Conservation (phyloP, 2,113 vertebrate species). For the Toxostoma redivivum region DNA sequence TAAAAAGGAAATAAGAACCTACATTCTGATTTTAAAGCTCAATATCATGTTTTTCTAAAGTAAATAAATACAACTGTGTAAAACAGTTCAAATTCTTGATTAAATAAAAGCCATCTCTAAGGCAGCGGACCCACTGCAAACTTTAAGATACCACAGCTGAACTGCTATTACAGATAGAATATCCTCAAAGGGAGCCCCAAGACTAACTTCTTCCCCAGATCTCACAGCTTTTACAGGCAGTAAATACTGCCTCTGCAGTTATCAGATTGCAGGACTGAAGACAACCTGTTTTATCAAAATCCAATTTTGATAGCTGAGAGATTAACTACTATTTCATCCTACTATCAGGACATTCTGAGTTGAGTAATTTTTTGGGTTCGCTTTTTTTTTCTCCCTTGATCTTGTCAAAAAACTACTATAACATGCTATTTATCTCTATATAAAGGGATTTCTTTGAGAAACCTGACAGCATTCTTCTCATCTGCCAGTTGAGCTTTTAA, state of each 20-base stretch:
- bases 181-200: neutral
- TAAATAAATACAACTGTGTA: neutral
- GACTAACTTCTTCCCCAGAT: neutral
- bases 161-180: neutral
- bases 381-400: neutral
- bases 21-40: neutral
- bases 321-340: neutral
- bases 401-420: neutral
- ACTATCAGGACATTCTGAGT: neutral
- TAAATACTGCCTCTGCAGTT: neutral
- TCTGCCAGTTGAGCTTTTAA: slow-evolving; percentile 74
- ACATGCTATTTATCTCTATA: neutral
- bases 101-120: neutral
- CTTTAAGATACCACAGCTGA: neutral
- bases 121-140: neutral
- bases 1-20: neutral
- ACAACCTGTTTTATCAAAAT: neutral
- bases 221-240: neutral
- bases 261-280: neutral
- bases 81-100: neutral
- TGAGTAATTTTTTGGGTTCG: neutral
- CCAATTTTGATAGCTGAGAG: neutral
- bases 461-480: slow-evolving; percentile 57
- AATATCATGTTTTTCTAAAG: slow-evolving; percentile 14
- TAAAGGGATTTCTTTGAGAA: slow-evolving; percentile 20